A percentile compares a stretch with the other conserved stretches of the same genome.
Evolutionary conservation across 2,888 invertebrate genomes (phyloP).

Genomic region (Ecliptopera silaceata): DNA sequence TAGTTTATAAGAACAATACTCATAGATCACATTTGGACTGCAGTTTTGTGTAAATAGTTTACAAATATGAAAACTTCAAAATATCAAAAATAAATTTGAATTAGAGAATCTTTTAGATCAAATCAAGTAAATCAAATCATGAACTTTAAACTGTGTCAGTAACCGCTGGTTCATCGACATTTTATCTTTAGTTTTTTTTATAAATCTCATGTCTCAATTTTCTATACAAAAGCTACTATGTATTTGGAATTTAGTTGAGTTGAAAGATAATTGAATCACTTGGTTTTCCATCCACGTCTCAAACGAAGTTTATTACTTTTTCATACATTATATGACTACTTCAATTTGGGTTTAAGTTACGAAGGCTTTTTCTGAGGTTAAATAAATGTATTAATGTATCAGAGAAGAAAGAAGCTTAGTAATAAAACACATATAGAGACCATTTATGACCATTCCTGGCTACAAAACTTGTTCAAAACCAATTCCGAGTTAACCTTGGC

Average conservation of each 20-base stretch:
- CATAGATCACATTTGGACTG: neutral
- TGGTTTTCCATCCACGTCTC: neutral
- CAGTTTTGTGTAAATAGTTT: neutral
- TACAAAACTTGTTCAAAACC: constrained; percentile 15
- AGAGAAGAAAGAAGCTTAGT: neutral
- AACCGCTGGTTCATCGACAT: neutral
- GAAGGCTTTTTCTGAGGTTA: neutral
- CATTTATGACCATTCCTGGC: constrained; percentile 9
- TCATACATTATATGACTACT: neutral
- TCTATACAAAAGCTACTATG: constrained; percentile 16
- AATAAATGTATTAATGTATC: neutral
- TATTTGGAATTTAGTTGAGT: no score
- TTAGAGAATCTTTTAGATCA: no score
- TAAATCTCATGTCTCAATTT: neutral
- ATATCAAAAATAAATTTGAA: no score
- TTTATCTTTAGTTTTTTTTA: neutral
- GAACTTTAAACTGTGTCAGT: no score
- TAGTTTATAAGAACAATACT: neutral
- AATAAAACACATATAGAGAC: constrained; percentile 9
- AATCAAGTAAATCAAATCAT: no score
- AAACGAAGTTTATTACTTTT: neutral
- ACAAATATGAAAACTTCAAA: no score
- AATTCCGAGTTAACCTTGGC: constrained; percentile 27
- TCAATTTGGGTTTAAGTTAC: neutral
- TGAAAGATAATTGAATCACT: constrained; percentile 4